Percentiles rank a stretch among this genome's conserved stretches.
Conservation (phyloP, 2,888 invertebrate genomes). For the Caenorhabditis zanzibari region DNA sequence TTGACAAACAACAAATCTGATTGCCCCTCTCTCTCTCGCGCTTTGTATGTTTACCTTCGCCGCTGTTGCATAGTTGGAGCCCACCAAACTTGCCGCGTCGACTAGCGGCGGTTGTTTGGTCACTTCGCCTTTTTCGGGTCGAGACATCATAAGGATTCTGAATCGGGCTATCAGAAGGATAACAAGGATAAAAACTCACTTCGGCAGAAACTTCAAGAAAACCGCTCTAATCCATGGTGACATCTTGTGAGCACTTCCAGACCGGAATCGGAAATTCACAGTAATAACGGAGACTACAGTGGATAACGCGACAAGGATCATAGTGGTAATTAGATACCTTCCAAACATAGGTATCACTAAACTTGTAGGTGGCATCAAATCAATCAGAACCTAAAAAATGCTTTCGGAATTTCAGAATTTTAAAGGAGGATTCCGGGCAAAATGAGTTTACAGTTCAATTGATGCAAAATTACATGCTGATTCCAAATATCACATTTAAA, state of each 20-base stretch:
- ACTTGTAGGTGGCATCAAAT: slow-evolving; percentile 83
- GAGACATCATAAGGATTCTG: slow-evolving; percentile 79
- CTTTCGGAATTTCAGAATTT: not conserved
- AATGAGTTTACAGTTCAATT: no score
- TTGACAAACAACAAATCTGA: slow-evolving; percentile 19
- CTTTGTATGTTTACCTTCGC: slow-evolving; percentile 61
- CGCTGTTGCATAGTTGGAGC: slow-evolving; percentile 66
- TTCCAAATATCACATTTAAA: no score
- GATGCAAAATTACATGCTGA: no score
- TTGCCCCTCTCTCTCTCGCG: not conserved
- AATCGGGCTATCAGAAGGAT: not conserved
- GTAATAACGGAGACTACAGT: slow-evolving; percentile 81
- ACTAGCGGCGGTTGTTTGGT: slow-evolving; percentile 65
- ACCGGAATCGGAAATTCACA: slow-evolving; percentile 83
- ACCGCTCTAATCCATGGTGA: slow-evolving; percentile 82
- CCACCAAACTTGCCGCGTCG: slow-evolving; percentile 68
- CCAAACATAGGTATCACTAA: slow-evolving; percentile 84
- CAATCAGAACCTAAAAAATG: slow-evolving; percentile 78
- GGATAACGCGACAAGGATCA: slow-evolving; percentile 82
- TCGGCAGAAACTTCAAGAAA: slow-evolving; percentile 81
- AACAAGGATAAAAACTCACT: slow-evolving; percentile 62
- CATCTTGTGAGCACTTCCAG: slow-evolving; percentile 82
- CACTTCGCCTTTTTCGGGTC: slow-evolving; percentile 74
- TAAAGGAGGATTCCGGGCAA: no score
- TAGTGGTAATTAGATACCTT: slow-evolving; percentile 83